Evolutionary conservation across 2,113 vertebrate species (phyloP), one percentile per base, ranked within the genome.

Genomic region (Apaloderma vittatum): DNA sequence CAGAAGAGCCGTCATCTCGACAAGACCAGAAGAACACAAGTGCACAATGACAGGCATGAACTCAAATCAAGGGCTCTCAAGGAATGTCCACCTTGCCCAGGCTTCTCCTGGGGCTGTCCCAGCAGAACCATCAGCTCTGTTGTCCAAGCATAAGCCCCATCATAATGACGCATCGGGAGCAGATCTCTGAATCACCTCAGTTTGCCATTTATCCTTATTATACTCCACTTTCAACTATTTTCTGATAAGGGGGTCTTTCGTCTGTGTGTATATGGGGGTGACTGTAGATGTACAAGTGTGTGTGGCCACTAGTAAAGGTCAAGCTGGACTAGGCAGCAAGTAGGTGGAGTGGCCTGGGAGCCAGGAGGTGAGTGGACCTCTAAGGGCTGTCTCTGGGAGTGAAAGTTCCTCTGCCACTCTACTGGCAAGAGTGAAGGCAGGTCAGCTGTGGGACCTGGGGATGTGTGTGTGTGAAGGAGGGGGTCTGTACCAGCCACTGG

Each of bases 251-350:
- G 0, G 1, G 7, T 68, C 24, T 91, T 89, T 14, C 61, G 3
- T 17, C 34, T 67, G 8, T 46, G 5, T 61, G 5, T 46, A 2
- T 46, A 5, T 37, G 5, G 9, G 4, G 0, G 0, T 3, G 4
- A 48, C 12, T 6, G 16, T 5, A 63, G 24, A 20, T 30, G 63
- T n/a, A 12, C 11, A 11, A 14, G 5, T 18, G 27, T 43, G 27
- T 20, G 45, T 24, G 63, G 24, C 21, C 49, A 40, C 40, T 40
- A 40, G 40, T 12, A 76, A 15, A 79, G 10, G 49, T 40, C 30
- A 34, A 40, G 40, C 11, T 40, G 40, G 40, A 40, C 40, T 40
- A 40, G 40, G 40, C 40, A 40, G 40, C 40, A 40, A 40, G 40
- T 40, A 40, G 40, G 40, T 40, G 40, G 12, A 40, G 40, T 40